Percentiles rank a stretch among this genome's conserved stretches.
Evolutionary conservation across 2,888 invertebrate species (phyloP).

Genomic region (Keiferia lycopersicella): DNA sequence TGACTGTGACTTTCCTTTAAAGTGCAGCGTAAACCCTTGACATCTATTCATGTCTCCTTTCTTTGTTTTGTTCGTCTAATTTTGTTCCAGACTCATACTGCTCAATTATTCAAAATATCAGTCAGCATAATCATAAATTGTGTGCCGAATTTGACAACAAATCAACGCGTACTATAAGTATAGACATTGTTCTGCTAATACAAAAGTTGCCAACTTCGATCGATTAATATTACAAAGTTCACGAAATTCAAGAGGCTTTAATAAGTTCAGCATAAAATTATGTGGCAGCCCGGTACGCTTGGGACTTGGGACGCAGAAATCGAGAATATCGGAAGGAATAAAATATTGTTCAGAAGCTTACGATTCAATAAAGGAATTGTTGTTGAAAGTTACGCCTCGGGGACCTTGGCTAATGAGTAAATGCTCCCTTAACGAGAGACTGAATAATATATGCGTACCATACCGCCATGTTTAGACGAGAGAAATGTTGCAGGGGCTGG

Average conservation of each 20-base stretch:
- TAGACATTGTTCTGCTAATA: constrained; percentile 52
- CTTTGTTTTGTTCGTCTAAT: constrained; percentile 4
- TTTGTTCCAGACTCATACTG: background rate
- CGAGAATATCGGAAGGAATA: constrained; percentile 35
- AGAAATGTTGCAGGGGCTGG: background rate
- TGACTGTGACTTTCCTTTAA: background rate
- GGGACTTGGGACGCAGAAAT: constrained; percentile 34
- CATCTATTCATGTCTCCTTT: background rate
- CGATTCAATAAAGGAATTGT: constrained; percentile 53
- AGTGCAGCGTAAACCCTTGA: background rate
- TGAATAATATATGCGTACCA: constrained; percentile 31
- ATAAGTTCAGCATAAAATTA: constrained; percentile 58
- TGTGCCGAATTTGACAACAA: constrained; percentile 23
- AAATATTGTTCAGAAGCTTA: constrained; percentile 52
- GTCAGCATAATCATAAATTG: constrained; percentile 21
- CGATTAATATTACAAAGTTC: constrained; percentile 62
- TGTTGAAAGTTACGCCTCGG: constrained; percentile 47
- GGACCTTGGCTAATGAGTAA: constrained; percentile 42
- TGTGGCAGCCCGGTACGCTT: constrained; percentile 42
- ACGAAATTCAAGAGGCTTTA: constrained; percentile 51
- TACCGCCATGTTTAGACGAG: constrained; percentile 20
- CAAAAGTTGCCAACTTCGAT: constrained; percentile 55
- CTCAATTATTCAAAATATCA: constrained; percentile 1
- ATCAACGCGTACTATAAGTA: constrained; percentile 47
- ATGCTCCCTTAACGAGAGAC: constrained; percentile 31